Percentiles rank a stretch among this genome's conserved stretches.
Evolutionary conservation across 2,113 vertebrate species (phyloP).

Genomic region (Mohoua ochrocephala): DNA sequence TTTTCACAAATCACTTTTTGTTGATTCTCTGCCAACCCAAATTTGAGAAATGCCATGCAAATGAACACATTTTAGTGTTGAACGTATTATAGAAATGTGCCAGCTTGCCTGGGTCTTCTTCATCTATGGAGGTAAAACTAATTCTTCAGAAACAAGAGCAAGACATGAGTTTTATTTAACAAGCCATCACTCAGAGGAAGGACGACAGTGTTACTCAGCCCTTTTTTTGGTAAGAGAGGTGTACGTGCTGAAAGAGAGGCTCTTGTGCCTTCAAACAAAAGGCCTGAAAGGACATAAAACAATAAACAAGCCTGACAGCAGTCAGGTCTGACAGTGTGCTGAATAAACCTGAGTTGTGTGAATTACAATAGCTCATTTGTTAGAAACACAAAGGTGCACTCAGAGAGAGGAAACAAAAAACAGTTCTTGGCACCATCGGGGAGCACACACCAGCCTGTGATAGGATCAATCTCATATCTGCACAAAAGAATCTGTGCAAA

Average conservation of each 20-base stretch:
- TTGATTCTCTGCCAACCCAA: background rate
- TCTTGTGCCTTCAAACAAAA: background rate
- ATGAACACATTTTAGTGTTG: background rate
- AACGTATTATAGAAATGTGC: background rate
- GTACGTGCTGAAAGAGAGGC: background rate
- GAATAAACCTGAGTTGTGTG: constrained; percentile 11
- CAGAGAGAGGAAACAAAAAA: background rate
- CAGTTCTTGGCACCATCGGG: background rate
- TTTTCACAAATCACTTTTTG: background rate
- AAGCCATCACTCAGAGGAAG: background rate
- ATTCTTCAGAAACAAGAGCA: background rate
- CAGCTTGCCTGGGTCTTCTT: background rate
- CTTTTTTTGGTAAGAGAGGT: background rate
- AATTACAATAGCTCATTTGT: background rate
- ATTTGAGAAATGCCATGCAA: background rate
- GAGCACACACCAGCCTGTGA: background rate
- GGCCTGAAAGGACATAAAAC: background rate
- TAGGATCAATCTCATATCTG: background rate
- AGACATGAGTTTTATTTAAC: background rate
- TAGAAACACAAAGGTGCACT: background rate
- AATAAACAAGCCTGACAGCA: background rate
- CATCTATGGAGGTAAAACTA: background rate
- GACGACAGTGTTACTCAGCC: background rate
- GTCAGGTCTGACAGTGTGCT: background rate
- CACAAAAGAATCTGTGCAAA: background rate